Evolutionary conservation across 2,797 vertebrate genomes (phyloP).

Genomic region (Enteromius paludinosus): DNA sequence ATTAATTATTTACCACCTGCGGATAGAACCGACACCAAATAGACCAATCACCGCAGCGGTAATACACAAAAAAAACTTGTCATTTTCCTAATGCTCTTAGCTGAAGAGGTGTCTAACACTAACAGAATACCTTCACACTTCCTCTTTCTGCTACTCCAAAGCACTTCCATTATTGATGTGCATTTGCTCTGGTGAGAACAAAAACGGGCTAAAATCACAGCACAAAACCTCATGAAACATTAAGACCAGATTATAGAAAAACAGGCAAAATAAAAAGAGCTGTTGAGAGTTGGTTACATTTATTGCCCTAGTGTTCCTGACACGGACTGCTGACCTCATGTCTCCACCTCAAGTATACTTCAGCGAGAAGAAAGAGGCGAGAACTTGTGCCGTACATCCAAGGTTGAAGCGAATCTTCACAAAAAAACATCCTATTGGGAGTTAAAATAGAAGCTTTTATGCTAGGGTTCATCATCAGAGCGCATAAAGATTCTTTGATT

Average conservation of each 20-base stretch:
- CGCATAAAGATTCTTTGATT: slow-evolving; percentile 57
- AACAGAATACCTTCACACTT: slow-evolving; percentile 62
- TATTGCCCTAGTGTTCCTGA: slow-evolving; percentile 32
- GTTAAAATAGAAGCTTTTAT: slow-evolving; percentile 25
- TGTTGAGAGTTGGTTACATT: slow-evolving; percentile 46
- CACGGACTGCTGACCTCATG: slow-evolving; percentile 51
- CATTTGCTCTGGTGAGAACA: slow-evolving; percentile 79
- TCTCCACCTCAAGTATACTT: slow-evolving; percentile 13
- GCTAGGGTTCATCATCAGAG: slow-evolving; percentile 15
- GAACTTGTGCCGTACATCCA: slow-evolving; percentile 8
- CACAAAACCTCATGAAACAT: slow-evolving; percentile 77
- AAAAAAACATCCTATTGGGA: slow-evolving; percentile 27
- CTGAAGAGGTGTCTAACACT: slow-evolving; percentile 67
- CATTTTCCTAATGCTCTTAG: slow-evolving; percentile 70
- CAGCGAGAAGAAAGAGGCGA: slow-evolving; percentile 11
- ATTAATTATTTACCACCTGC: slow-evolving; percentile 52
- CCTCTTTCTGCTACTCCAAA: slow-evolving; percentile 58
- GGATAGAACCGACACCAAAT: slow-evolving; percentile 53
- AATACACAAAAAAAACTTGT: slow-evolving; percentile 74
- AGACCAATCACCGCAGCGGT: slow-evolving; percentile 67
- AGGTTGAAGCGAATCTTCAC: slow-evolving; percentile 11
- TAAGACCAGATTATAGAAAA: slow-evolving; percentile 64
- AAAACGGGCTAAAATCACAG: slow-evolving; percentile 71
- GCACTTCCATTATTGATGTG: slow-evolving; percentile 76
- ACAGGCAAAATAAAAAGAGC: slow-evolving; percentile 44